Evolutionary conservation across 2,113 vertebrate species (phyloP).

Genomic region (Amia ocellicauda): DNA sequence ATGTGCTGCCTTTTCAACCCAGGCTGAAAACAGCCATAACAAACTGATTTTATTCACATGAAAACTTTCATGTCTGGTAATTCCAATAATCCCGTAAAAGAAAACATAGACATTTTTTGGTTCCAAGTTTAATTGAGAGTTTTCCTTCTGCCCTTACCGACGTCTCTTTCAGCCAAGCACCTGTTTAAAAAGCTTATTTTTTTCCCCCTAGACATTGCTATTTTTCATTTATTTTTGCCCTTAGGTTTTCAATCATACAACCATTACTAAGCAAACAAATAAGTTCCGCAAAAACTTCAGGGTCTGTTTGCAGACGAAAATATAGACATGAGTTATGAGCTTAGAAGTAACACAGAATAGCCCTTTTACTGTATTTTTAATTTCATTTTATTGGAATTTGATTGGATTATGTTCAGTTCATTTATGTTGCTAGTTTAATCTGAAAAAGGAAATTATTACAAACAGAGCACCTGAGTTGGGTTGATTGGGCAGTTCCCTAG

Average conservation of each 20-base stretch:
- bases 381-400: neutral
- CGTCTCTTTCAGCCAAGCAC: slow-evolving; percentile 38
- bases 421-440: neutral
- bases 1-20: slow-evolving; percentile 28
- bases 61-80: slow-evolving; percentile 53
- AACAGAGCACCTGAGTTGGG: too few relatives aligned
- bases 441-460: neutral
- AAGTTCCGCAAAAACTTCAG: slow-evolving; percentile 45
- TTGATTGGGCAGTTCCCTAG: too few relatives aligned
- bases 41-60: slow-evolving; percentile 56
- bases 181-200: slow-evolving; percentile 54
- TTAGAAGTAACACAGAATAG: slow-evolving; percentile 46
- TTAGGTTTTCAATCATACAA: slow-evolving; percentile 64
- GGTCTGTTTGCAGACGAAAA: slow-evolving; percentile 64
- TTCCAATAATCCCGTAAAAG: slow-evolving; percentile 48
- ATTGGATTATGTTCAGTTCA: neutral
- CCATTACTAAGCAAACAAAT: slow-evolving; percentile 68
- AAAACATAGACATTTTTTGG: slow-evolving; percentile 55
- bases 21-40: slow-evolving; percentile 40
- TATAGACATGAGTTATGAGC: slow-evolving; percentile 71
- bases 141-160: slow-evolving; percentile 27
- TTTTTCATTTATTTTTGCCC: slow-evolving; percentile 74
- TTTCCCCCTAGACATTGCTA: slow-evolving; percentile 55
- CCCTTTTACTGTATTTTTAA: slow-evolving; percentile 41
- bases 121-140: slow-evolving; percentile 49